These are phyloP conservation scores for Hippopotamyrus pictus DNA, from an alignment of 2,797 vertebrate species.

Conservation along the genomic window DNA sequence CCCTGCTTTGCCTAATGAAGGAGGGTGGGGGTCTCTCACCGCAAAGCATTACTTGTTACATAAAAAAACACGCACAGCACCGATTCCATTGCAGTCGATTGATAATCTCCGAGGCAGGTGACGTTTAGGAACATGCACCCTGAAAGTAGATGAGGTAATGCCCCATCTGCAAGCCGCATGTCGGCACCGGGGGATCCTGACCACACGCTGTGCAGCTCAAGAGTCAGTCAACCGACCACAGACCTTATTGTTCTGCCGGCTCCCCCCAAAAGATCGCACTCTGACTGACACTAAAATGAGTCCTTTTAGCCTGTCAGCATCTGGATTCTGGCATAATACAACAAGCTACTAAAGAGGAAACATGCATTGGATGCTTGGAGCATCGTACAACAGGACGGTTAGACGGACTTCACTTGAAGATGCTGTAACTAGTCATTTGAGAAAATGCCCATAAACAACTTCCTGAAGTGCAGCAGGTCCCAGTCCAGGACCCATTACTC, in stretches of 20 bases:
- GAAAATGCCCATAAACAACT: background rate
- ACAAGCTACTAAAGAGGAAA: background rate
- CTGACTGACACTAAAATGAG: slow-evolving; percentile 22
- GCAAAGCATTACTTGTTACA: slow-evolving; percentile 6
- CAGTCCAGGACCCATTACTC: background rate
- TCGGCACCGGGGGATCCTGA: slow-evolving; percentile 27
- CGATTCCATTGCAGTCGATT: background rate
- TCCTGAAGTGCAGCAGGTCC: background rate
- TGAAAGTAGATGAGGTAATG: slow-evolving; percentile 31
- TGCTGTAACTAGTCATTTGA: background rate
- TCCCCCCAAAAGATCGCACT: slow-evolving; percentile 36
- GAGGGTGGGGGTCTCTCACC: background rate
- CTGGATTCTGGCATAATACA: background rate
- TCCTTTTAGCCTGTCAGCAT: slow-evolving; percentile 32
- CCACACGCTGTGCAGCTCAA: slow-evolving; percentile 18
- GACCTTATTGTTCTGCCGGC: background rate
- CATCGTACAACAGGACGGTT: background rate
- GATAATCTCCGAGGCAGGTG: background rate
- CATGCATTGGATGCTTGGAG: background rate
- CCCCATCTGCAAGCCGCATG: slow-evolving; percentile 17
- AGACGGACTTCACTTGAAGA: background rate
- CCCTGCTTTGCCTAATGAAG: background rate
- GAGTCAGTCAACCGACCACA: slow-evolving; percentile 8
- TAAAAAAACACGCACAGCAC: background rate
- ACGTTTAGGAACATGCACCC: background rate